phyloP scores from a whole-genome alignment of 1,140 invertebrate genomes.

The Drosophila mayri region DNA sequence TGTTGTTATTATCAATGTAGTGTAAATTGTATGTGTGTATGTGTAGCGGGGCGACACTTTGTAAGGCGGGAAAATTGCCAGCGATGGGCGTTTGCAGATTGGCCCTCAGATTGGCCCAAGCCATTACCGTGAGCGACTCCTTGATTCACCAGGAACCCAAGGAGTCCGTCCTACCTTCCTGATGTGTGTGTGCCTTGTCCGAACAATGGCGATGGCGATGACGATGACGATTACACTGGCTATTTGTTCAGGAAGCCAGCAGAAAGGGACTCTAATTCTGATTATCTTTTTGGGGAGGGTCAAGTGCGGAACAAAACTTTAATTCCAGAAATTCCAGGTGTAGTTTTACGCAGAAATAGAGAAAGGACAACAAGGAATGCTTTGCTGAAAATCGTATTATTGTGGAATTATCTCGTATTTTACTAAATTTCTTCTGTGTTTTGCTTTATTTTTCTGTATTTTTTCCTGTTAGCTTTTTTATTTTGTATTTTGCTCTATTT shows the following conservation, averaged over 20 bases:
- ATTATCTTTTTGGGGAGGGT: slow-evolving; percentile 26
- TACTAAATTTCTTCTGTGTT: neutral
- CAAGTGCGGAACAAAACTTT: slow-evolving; percentile 14
- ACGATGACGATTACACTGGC: slow-evolving; percentile 30
- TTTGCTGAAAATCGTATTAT: neutral
- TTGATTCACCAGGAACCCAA: slow-evolving; percentile 18
- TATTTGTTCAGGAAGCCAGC: slow-evolving; percentile 30
- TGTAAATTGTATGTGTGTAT: slow-evolving; percentile 70
- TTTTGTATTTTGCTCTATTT: neutral
- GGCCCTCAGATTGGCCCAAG: slow-evolving; percentile 67
- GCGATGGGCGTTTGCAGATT: slow-evolving; percentile 65
- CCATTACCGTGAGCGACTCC: slow-evolving; percentile 65
- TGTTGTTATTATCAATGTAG: slow-evolving; percentile 74
- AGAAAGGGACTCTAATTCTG: slow-evolving; percentile 22
- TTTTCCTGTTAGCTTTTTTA: neutral
- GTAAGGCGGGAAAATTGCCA: slow-evolving; percentile 55
- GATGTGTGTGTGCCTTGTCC: slow-evolving; percentile 28
- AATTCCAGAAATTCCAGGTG: slow-evolving; percentile 21
- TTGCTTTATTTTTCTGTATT: neutral
- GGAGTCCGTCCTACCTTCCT: neutral
- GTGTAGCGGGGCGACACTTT: slow-evolving; percentile 35
- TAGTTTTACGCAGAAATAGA: slow-evolving; percentile 10
- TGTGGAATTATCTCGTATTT: neutral
- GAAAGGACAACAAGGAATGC: neutral
- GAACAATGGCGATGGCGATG: slow-evolving; percentile 39